Evolutionary conservation across 2,113 vertebrate genomes (phyloP).

Genomic region (Carassius carassius): DNA sequence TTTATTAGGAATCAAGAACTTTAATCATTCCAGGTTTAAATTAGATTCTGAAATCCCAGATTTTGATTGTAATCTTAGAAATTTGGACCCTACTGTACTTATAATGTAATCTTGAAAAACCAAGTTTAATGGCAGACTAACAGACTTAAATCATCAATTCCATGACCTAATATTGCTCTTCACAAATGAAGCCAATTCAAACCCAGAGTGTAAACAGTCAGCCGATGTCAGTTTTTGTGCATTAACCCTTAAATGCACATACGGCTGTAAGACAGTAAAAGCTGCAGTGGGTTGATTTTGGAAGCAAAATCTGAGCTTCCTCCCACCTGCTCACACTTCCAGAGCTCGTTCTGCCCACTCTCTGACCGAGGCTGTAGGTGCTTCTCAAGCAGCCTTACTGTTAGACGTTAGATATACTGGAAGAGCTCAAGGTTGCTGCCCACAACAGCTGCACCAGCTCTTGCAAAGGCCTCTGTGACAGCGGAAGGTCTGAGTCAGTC

Average conservation of each 20-base stretch:
- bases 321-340: constrained; percentile 51
- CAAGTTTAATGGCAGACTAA: not conserved
- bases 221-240: not conserved
- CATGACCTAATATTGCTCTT: not conserved
- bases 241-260: constrained; percentile 8
- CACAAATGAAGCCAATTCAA: not conserved
- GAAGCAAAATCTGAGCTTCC: not conserved
- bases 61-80: not conserved
- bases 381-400: constrained; percentile 26
- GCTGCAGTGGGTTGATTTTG: constrained; percentile 2
- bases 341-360: constrained; percentile 7
- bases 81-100: not conserved
- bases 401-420: constrained; percentile 10
- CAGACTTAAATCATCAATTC: not conserved
- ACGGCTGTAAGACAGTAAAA: constrained; percentile 25
- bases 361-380: constrained; percentile 15
- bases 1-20: not conserved
- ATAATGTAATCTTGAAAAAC: not conserved
- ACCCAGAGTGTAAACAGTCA: not conserved
- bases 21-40: not conserved
- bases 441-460: constrained; percentile 34
- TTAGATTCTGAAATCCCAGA: too few species aligned
- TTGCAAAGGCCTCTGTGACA: constrained; percentile 15
- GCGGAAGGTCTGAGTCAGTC: constrained; percentile 39
- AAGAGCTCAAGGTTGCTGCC: constrained; percentile 34